Conservation (phyloP, 2,888 invertebrate genomes). For the Microchrysa polita region DNA sequence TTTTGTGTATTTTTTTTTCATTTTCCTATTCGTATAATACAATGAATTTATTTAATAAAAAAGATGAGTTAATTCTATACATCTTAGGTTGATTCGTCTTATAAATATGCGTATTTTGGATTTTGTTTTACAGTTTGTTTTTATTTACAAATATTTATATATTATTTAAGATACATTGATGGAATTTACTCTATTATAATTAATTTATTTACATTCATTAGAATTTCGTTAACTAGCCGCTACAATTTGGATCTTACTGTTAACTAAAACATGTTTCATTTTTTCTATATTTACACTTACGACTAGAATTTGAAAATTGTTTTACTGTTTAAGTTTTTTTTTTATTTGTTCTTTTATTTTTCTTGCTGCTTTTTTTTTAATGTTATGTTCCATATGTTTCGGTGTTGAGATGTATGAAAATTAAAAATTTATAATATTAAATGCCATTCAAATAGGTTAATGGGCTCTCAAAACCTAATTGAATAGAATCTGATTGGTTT, state of each 20-base stretch:
- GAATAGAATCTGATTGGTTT: conserved; percentile 45
- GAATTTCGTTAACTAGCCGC: conserved; percentile 4
- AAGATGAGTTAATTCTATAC: neutral
- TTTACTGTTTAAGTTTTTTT: neutral
- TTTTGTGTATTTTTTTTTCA: neutral
- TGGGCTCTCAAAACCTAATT: conserved; percentile 63
- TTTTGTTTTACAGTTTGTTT: neutral
- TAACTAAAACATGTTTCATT: conserved; percentile 40
- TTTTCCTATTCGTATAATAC: neutral
- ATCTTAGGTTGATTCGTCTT: too few relatives aligned
- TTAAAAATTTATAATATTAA: conserved; percentile 10
- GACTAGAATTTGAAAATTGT: neutral
- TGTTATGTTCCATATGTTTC: too few relatives aligned
- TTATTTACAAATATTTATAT: conserved; percentile 22
- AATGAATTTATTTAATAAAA: conserved; percentile 1
- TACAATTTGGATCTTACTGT: conserved; percentile 32
- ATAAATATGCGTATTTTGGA: too few relatives aligned
- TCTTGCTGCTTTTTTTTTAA: too few relatives aligned
- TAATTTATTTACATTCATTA: conserved; percentile 29
- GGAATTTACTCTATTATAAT: neutral
- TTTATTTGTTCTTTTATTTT: neutral
- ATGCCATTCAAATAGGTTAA: conserved; percentile 58
- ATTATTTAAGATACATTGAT: conserved; percentile 4
- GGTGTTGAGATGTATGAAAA: neutral
- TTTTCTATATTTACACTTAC: conserved; percentile 36